phyloP scores from a whole-genome alignment of 2,888 invertebrate genomes.

The Cheilosia scutellata region DNA sequence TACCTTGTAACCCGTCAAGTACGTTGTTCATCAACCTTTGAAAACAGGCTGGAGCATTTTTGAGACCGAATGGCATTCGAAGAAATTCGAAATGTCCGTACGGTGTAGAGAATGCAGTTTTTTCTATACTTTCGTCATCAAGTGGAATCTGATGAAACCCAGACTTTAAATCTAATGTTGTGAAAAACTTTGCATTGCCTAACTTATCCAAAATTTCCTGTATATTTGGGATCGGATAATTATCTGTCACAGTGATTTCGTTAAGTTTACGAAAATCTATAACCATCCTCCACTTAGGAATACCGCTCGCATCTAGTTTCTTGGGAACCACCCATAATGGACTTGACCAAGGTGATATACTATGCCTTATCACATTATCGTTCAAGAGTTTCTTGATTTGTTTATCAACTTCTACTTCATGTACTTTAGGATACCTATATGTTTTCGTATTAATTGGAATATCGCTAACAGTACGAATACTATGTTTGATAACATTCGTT shows the following conservation, averaged over 20 bases:
- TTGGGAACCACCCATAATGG: constrained; percentile 18
- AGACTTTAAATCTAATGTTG: neutral
- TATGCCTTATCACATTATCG: constrained; percentile 11
- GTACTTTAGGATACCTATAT: constrained; percentile 22
- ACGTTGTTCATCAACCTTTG: constrained; percentile 7
- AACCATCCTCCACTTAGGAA: neutral
- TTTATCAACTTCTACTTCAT: neutral
- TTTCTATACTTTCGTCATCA: no score
- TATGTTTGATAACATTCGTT: neutral
- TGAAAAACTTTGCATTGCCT: no score
- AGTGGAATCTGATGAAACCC: neutral
- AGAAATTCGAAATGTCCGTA: no score
- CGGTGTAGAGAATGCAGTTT: no score
- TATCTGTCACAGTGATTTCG: neutral
- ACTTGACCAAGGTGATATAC: constrained; percentile 16
- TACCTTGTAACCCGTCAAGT: constrained; percentile 16
- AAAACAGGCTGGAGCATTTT: constrained; percentile 8
- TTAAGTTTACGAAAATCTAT: neutral
- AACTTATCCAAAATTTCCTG: constrained; percentile 7
- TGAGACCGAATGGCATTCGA: constrained; percentile 33
- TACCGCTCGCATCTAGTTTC: neutral
- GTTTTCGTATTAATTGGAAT: constrained; percentile 1
- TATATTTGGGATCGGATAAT: constrained; percentile 24
- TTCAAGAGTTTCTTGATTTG: constrained; percentile 17
- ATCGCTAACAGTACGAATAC: neutral